These are phyloP conservation scores for Leptinotarsa rubiginosa DNA, from an alignment of 2,888 invertebrate genomes.

Conservation along the genomic window DNA sequence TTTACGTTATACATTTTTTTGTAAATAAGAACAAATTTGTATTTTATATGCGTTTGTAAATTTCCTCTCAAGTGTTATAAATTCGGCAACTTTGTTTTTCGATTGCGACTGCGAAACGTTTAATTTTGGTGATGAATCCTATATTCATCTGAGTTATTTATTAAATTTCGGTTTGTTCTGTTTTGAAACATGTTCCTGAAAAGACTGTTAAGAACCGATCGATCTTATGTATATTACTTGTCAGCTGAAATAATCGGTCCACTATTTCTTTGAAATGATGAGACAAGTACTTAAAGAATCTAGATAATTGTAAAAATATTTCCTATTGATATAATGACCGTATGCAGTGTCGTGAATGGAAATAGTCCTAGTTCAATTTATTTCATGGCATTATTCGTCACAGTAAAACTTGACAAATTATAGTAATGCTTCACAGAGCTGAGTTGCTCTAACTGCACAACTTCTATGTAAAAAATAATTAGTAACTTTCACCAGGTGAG, in stretches of 20 bases:
- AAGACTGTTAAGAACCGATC: slow-evolving; percentile 40
- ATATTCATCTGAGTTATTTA: slow-evolving; percentile 47
- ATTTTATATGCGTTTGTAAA: slow-evolving; percentile 34
- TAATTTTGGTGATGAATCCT: slow-evolving; percentile 54
- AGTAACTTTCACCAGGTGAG: not conserved
- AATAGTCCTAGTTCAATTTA: not conserved
- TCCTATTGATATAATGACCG: not conserved
- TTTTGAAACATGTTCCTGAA: slow-evolving; percentile 41
- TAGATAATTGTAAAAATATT: slow-evolving; percentile 15
- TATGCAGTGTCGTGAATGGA: slow-evolving; percentile 1
- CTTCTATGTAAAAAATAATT: not conserved
- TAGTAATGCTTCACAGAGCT: not conserved
- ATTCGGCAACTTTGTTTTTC: slow-evolving; percentile 28
- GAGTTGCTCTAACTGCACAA: not conserved
- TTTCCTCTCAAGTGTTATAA: slow-evolving; percentile 24
- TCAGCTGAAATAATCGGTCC: slow-evolving; percentile 33
- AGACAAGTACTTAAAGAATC: slow-evolving; percentile 36
- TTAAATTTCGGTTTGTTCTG: slow-evolving; percentile 48
- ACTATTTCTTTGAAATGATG: slow-evolving; percentile 25
- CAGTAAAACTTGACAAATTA: not conserved
- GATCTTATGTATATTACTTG: slow-evolving; percentile 32
- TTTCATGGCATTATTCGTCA: not conserved
- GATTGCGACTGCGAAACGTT: slow-evolving; percentile 53
- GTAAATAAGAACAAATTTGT: slow-evolving; percentile 45
- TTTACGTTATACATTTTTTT: slow-evolving; percentile 34